Conservation (phyloP, 2,113 vertebrate species). For the Hypomesus transpacificus region DNA sequence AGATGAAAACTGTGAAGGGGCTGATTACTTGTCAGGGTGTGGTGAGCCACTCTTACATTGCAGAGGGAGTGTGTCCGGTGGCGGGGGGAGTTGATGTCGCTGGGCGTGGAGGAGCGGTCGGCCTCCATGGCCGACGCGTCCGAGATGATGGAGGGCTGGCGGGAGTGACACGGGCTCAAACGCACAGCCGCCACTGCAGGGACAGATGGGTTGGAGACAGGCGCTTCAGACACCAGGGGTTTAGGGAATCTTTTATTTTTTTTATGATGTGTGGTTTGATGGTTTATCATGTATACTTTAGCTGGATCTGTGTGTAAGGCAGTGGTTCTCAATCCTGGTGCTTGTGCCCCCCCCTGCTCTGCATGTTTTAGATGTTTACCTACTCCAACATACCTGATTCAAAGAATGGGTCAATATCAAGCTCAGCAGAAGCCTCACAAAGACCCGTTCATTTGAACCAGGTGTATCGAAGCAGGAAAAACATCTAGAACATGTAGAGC, state of each 20-base stretch:
- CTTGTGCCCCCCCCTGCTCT: no score
- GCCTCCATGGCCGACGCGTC: slow-evolving; percentile 89
- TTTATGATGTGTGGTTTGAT: no score
- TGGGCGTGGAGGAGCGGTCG: slow-evolving; percentile 93
- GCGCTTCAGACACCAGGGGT: not conserved
- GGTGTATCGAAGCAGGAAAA: no score
- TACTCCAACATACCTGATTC: no score
- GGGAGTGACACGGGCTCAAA: slow-evolving; percentile 94
- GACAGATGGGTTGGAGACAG: slow-evolving; percentile 48
- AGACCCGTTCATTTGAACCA: no score
- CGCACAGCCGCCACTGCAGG: slow-evolving; percentile 80
- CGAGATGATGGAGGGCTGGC: slow-evolving; percentile 93
- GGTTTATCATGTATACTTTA: no score
- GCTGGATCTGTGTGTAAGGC: no score
- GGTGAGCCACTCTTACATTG: slow-evolving; percentile 85
- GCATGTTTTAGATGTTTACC: no score
- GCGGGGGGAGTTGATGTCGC: slow-evolving; percentile 96
- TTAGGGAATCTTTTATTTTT: not conserved
- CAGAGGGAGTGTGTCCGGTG: slow-evolving; percentile 98
- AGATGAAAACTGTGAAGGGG: slow-evolving; percentile 28
- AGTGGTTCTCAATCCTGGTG: no score
- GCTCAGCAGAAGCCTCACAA: no score
- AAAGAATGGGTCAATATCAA: no score
- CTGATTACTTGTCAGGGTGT: slow-evolving; percentile 37
- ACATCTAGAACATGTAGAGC: no score